These are phyloP conservation scores for Zophobas morio DNA, from an alignment of 1,140 invertebrate species.

Conservation along the genomic window DNA sequence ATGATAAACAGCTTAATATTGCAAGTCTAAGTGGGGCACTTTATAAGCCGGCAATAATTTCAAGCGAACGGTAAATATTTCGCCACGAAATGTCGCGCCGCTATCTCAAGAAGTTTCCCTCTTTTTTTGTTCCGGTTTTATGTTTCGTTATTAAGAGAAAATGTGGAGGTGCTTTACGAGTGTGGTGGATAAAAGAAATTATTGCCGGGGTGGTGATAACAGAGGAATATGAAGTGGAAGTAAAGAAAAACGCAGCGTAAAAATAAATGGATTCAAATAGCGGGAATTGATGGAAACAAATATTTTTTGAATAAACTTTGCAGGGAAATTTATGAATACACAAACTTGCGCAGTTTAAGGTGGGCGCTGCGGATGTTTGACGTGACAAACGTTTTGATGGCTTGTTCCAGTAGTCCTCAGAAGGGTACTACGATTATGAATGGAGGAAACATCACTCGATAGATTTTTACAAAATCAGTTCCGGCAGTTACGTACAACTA, in stretches of 20 bases:
- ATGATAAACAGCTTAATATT: slow-evolving; percentile 33
- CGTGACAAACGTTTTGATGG: no score
- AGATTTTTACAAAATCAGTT: no score
- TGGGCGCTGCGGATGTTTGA: no score
- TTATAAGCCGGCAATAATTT: slow-evolving; percentile 40
- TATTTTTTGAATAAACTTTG: no score
- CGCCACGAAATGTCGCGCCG: slow-evolving; percentile 17
- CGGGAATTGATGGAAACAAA: no score
- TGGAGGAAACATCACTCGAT: no score
- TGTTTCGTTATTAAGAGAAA: slow-evolving; percentile 37
- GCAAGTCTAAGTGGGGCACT: slow-evolving; percentile 20
- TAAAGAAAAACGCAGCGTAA: not conserved
- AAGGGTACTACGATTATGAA: no score
- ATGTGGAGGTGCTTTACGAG: slow-evolving; percentile 17
- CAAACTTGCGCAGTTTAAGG: no score
- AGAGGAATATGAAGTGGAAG: not conserved
- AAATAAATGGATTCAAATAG: no score
- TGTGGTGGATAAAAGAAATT: slow-evolving; percentile 7
- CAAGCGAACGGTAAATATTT: slow-evolving; percentile 27
- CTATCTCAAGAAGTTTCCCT: slow-evolving; percentile 20
- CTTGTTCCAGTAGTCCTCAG: no score
- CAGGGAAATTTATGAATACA: no score
- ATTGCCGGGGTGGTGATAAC: not conserved
- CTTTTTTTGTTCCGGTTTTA: slow-evolving; percentile 28
- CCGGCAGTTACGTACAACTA: no score